Evolutionary conservation across 2,888 invertebrate genomes (phyloP), one percentile per base, ranked within the genome.

Genomic region (Pseudoips prasinana): DNA sequence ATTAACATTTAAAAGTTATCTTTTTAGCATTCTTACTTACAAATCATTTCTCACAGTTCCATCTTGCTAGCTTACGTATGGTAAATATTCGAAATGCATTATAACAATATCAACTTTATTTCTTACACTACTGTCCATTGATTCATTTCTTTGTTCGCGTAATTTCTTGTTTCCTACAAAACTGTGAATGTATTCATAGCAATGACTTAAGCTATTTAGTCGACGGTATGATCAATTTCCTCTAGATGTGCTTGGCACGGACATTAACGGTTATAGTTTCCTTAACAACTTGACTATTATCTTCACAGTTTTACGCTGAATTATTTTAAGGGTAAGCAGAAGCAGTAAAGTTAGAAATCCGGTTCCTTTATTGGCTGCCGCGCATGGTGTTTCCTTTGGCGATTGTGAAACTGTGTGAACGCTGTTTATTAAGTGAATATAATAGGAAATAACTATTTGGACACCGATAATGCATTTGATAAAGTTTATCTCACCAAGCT

Each of bases 241-340:
- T 42, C 33, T 27, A 25, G 22, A 26, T 22, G 39, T 41, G 34
- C 50, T 47, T 39, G 5, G 57, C 54, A 51, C 52, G 52, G 32
- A 42, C 51, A 8, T 43, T 63, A 58, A 65, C 61, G 52, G 60
- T 58, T 63, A 61, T 58, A 22, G 58, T 60, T 64, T 64, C 62
- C 62, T 58, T 55, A 44, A 41, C 45, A 50, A 54, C 42, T 46
- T 14, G 33, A 50, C 45, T 48, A 59, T 58, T 58, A 60, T 58
- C 53, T 50, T 58, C 49, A 47, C 50, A 31, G 46, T 28, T 47
- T 52, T 47, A 48, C 49, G 39, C 45, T 56, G 54, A 58, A 62
- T 58, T 59, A 58, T 55, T 56, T 52, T 53, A 46, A 54, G 46
- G 33, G 30, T 43, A 46, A 39, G 38, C 42, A 53, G 49, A 47